Conservation (phyloP, 2,797 vertebrate genomes). For the Nyctalus aviator region DNA sequence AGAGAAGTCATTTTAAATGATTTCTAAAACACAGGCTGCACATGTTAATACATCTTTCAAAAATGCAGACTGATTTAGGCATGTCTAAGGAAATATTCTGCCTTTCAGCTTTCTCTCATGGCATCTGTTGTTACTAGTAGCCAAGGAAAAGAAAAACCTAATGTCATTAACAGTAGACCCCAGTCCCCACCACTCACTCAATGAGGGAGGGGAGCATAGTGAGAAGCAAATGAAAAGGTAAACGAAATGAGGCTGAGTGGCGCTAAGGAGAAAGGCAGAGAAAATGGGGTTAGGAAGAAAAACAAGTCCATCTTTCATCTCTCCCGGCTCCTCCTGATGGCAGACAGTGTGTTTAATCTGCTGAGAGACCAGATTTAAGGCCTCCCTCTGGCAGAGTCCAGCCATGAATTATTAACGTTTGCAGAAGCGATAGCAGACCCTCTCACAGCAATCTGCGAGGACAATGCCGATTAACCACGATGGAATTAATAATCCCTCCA, state of each 20-base stretch:
- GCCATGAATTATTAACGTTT: conserved; percentile 85
- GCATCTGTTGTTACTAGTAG: conserved; percentile 76
- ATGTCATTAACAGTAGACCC: conserved; percentile 34
- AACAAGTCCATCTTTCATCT: conserved; percentile 80
- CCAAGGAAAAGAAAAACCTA: conserved; percentile 69
- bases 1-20: conserved; percentile 69
- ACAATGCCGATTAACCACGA: conserved; percentile 70
- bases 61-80: conserved; percentile 75
- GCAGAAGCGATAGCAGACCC: conserved; percentile 72
- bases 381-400: conserved; percentile 76
- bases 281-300: conserved; percentile 68
- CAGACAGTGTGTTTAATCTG: conserved; percentile 77
- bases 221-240: conserved; percentile 52
- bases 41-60: conserved; percentile 77
- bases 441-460: conserved; percentile 60
- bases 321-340: conserved; percentile 67
- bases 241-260: conserved; percentile 12
- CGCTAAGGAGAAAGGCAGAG: conserved; percentile 12
- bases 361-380: conserved; percentile 75
- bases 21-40: conserved; percentile 71
- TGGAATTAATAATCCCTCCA: conserved; percentile 77
- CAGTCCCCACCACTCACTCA: not conserved
- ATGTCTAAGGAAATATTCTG: conserved; percentile 78
- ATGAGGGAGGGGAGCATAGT: not conserved
- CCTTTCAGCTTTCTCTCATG: conserved; percentile 67